These are phyloP conservation scores for Ctenochaetus hawaiiensis DNA, from an alignment of 2,797 vertebrate genomes.

Conservation along the genomic window DNA sequence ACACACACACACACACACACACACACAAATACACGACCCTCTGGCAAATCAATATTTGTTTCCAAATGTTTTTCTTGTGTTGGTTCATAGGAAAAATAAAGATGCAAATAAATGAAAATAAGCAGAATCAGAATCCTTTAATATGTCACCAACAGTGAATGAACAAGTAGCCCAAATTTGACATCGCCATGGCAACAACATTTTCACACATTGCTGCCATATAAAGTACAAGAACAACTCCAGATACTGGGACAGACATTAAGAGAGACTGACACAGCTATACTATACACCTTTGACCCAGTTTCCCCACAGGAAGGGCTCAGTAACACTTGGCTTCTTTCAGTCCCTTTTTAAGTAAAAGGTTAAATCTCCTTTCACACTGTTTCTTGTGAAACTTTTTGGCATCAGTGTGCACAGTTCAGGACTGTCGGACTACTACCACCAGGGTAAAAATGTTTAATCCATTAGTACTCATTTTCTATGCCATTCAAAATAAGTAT, in stretches of 20 bases:
- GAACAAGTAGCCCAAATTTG: slow-evolving; percentile 58
- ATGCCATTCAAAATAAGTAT: slow-evolving; percentile 31
- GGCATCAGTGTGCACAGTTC: not conserved
- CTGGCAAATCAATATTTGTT: slow-evolving; percentile 11
- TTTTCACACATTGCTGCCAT: slow-evolving; percentile 57
- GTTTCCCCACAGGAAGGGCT: slow-evolving; percentile 18
- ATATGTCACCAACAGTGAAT: slow-evolving; percentile 49
- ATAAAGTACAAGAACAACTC: slow-evolving; percentile 34
- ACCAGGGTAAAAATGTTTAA: slow-evolving; percentile 13
- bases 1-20: slow-evolving; percentile 12
- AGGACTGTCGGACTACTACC: not conserved
- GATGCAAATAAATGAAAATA: slow-evolving; percentile 41
- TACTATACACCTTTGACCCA: slow-evolving; percentile 14
- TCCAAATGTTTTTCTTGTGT: slow-evolving; percentile 18
- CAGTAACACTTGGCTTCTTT: slow-evolving; percentile 3
- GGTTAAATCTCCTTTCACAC: not conserved
- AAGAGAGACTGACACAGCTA: slow-evolving; percentile 6
- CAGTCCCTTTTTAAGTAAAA: not conserved
- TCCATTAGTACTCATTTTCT: slow-evolving; percentile 14
- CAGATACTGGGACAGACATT: slow-evolving; percentile 14
- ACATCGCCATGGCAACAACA: slow-evolving; percentile 77
- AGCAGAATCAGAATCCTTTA: slow-evolving; percentile 28
- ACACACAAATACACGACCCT: not conserved
- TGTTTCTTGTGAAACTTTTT: slow-evolving; percentile 27
- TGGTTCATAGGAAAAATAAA: slow-evolving; percentile 36